These are phyloP conservation scores for Dicyrtomina minuta DNA, from an alignment of 2,888 invertebrate species.

Conservation along the genomic window DNA sequence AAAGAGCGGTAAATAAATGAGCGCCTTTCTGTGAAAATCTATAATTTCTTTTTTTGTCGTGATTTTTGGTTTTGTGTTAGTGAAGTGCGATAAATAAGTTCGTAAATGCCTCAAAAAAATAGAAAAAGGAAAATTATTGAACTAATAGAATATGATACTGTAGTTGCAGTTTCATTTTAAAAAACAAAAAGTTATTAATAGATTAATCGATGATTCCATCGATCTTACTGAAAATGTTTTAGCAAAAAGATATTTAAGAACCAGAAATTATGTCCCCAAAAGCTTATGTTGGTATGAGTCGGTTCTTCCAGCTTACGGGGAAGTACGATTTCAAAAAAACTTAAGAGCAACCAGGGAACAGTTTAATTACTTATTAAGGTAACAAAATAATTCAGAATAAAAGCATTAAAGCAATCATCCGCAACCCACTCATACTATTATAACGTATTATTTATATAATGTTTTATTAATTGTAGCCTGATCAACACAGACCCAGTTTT, in stretches of 20 bases:
- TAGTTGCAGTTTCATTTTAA: background rate
- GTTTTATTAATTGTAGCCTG: background rate
- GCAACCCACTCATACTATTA: no score
- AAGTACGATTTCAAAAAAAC: background rate
- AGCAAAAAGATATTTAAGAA: background rate
- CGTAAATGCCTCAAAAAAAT: background rate
- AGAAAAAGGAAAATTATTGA: background rate
- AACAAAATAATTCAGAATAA: no score
- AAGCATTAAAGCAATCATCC: no score
- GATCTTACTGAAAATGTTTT: background rate
- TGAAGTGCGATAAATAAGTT: no score
- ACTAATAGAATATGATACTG: background rate
- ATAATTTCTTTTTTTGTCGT: no score
- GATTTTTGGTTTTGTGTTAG: no score
- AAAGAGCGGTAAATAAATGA: no score
- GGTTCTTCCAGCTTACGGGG: background rate
- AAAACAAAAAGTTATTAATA: background rate
- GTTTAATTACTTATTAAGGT: background rate
- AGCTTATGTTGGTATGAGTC: background rate
- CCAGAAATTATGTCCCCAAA: background rate
- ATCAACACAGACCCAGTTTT: background rate
- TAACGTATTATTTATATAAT: no score
- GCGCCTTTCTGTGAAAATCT: no score
- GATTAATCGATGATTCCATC: background rate
- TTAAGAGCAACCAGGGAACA: background rate